Evolutionary conservation across 2,113 vertebrate species (phyloP), one percentile per base, ranked within the genome.

Genomic region (Octodon degus): DNA sequence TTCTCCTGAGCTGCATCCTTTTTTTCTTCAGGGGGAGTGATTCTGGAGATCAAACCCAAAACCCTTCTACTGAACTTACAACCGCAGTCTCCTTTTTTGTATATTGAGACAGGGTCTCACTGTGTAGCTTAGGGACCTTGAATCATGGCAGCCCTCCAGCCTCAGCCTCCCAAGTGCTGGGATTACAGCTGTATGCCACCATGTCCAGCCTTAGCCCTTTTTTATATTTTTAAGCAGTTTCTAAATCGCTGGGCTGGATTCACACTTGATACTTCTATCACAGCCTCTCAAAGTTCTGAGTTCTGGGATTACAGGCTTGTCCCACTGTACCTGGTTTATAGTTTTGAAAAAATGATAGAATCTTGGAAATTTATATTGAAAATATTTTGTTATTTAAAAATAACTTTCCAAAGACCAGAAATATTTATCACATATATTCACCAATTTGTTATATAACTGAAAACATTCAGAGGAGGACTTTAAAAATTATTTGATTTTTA

Each of bases 321-420:
- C 2, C 30, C 77, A 80, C 50, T 4, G 34, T 80, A 17, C 47
- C 47, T 32, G 76, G 76, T 50, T 80, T 77, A 77, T 50, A 81
- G 16, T 55, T 55, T 81, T 20, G 10, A 43, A n/a, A 82, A 62
- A 84, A 62, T 91, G 76, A 63, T 70, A 67, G 27, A 13, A 60
- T 85, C 79, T 84, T 93, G 76, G 43, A 93, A 90, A 77, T 68
- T 85, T 92, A 58, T 88, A 85, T 74, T 37, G 58, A 85, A 93
- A 89, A 80, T 40, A 76, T 55, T 84, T 90, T 87, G 7, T 87
- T 90, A 80, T 88, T 76, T 80, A 86, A 77, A 89, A 92, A 30
- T 67, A 80, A 89, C 50, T 89, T 92, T 72, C 63, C 8, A 58
- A 82, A 92, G 74, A 53, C 79, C 81, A 94, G 58, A 95, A 82